These are phyloP conservation scores for Melospiza melodia DNA, from an alignment of 2,113 vertebrate species.

Conservation along the genomic window DNA sequence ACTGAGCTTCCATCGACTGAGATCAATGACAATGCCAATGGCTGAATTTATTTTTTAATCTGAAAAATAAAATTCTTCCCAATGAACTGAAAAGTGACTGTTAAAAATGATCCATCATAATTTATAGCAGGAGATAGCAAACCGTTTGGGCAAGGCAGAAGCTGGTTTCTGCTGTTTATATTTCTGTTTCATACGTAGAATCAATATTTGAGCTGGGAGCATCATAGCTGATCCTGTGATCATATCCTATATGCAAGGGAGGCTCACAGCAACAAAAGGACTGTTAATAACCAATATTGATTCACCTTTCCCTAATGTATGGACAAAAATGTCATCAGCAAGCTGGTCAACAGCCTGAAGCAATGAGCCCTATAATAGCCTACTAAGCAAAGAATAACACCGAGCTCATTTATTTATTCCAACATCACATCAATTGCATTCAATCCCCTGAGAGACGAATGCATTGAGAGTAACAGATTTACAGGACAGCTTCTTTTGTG, in stretches of 20 bases:
- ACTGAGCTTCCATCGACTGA: not conserved
- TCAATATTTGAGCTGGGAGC: not conserved
- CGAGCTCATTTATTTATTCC: not conserved
- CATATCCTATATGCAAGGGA: not conserved
- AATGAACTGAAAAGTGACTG: not conserved
- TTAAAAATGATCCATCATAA: not conserved
- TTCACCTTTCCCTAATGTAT: not conserved
- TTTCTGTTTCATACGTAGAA: not conserved
- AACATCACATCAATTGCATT: not conserved
- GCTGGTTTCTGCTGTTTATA: not conserved
- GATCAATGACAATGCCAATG: not conserved
- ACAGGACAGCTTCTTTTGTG: not conserved
- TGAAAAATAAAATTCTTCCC: not conserved
- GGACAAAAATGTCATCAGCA: slow-evolving; percentile 20
- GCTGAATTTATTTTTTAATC: not conserved
- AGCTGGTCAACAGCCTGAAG: slow-evolving; percentile 15
- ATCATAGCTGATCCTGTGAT: not conserved
- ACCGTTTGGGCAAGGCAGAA: not conserved
- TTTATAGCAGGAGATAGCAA: not conserved
- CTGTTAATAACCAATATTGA: slow-evolving; percentile 41
- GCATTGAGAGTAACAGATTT: not conserved
- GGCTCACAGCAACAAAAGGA: not conserved
- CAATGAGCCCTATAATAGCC: not conserved
- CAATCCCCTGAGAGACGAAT: fast-evolving
- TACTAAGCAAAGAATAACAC: slow-evolving; percentile 24